Conservation (phyloP, 64 coral and sea anemone genomes). For the Montipora foliosa region DNA sequence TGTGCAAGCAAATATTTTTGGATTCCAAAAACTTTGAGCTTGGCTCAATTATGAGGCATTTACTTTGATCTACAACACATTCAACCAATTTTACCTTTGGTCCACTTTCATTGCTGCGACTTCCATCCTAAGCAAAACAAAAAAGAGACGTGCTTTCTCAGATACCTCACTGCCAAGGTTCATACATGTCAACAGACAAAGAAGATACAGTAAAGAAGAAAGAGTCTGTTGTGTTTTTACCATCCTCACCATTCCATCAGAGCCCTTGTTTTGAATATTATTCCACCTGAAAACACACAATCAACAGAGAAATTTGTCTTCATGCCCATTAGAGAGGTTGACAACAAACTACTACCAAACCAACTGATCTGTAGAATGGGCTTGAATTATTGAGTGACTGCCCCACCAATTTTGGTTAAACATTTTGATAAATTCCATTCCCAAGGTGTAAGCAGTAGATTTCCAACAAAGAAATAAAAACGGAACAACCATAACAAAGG, state of each 20-base stretch:
- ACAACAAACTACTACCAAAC: neutral
- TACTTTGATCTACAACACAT: no score
- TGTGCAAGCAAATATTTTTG: no score
- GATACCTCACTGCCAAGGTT: neutral
- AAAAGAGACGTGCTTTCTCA: neutral
- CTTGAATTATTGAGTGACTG: no score
- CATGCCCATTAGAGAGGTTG: neutral
- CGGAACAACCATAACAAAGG: no score
- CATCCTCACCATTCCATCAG: conserved; percentile 59
- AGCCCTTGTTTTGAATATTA: neutral
- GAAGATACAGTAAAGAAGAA: neutral
- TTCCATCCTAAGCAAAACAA: conserved; percentile 20
- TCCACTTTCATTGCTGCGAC: conserved; percentile 7
- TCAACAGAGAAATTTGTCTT: neutral
- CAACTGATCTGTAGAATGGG: no score
- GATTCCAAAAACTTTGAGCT: no score
- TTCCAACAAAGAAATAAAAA: no score
- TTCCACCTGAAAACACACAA: neutral
- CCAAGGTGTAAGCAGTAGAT: no score
- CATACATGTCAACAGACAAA: neutral
- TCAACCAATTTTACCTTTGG: neutral
- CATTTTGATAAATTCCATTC: no score
- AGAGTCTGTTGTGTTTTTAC: conserved; percentile 10
- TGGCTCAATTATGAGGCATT: neutral
- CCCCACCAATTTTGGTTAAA: no score